Base-by-base conservation (phyloP, 2,797 vertebrate genomes). In the Coreius guichenoti region DNA sequence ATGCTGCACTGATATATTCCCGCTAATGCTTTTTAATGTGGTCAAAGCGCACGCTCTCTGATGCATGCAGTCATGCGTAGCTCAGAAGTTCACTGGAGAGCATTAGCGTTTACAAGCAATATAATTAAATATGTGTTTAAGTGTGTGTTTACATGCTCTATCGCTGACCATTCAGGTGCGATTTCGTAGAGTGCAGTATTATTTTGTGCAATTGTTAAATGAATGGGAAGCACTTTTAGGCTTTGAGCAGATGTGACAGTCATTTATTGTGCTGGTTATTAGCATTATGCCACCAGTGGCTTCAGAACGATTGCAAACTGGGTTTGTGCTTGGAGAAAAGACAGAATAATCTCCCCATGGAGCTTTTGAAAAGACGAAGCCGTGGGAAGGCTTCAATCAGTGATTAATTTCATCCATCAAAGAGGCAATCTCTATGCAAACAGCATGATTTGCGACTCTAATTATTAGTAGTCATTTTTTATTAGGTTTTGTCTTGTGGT, bases 201-300 rank as follows among this genome's bases (percentile, higher is more conserved):
- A 43, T 43, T 84, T 84, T 78, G 31, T 74, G 73, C 29, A 76
- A 29, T 76, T 79, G 31, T 65, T 51, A 12, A 23, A 58, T 70
- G 68, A 78, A 80, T n/a, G 29, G 47, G 39, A 80, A 87, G 9
- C 63, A 75, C 83, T 89, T 85, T 88, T 70, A 29, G 75, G 70
- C 81, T 88, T 83, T 69, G 49, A 3, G 87, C 83, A 4, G 91
- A 92, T 47, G 81, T 73, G 90, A 94, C 92, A 93, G 86, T 31
- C 89, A 80, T 90, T 91, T 92, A 92, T 93, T 95, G 93, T 93
- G 74, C 72, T 80, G 19, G 86, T 88, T 82, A 90, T 92, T 89
- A 88, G 90, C 88, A 80, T 92, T 89, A 88, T 81, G 84, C 83
- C 93, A 92, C 90, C 92, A 90, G 91, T 88, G 91, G 87, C 78